Evolutionary conservation across 2,888 invertebrate species (phyloP), one percentile per base, ranked within the genome.

Genomic region (Daptonema setosum): DNA sequence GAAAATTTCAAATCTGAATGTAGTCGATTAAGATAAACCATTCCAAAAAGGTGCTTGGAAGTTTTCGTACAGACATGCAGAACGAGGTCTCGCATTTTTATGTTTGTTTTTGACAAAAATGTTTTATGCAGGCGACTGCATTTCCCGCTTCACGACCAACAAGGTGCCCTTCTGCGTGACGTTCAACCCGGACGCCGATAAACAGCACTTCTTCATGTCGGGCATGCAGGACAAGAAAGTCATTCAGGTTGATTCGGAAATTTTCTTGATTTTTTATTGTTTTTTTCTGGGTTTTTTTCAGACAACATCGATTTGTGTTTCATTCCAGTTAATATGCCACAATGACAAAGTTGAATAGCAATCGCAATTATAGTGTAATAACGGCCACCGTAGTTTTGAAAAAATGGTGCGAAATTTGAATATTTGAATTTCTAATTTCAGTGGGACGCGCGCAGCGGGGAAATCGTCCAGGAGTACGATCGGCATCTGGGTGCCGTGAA

Each of bases 151-250:
- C 75, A 87, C 90, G 24, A 91, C 87, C 54, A 80, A 88, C 56
- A 97, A 97, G 74, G 87, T 95, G 67, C 87, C 97, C 0, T 97
- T 93, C 74, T 97, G 95, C 72, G 84, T 87, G 51, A 93, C 91
- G 76, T 99, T 93, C 72, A 83, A 99, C 74, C 97, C 97, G 0
- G 95, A 97, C 67, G 81, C 82, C 54, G 90, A 88, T 68, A 95
- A 95, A 66, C 95, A 95, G 67, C 84, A 95, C 73, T 78, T 97
- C 28, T 95, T 99, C 76, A 88, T 99, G 1, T 88, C 91, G 54
- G 97, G 97, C 57, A 95, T 93, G 1, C 88, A 91, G 0, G 95
- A 97, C 70, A 99, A 99, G 74, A 99, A 97, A 76, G 97, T 99
- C 63, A 85, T 99, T 67, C 97, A 93, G 72, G 87, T 88, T 51